These are phyloP conservation scores for Diadophis punctatus DNA, from an alignment of 2,113 vertebrate genomes.

Conservation along the genomic window DNA sequence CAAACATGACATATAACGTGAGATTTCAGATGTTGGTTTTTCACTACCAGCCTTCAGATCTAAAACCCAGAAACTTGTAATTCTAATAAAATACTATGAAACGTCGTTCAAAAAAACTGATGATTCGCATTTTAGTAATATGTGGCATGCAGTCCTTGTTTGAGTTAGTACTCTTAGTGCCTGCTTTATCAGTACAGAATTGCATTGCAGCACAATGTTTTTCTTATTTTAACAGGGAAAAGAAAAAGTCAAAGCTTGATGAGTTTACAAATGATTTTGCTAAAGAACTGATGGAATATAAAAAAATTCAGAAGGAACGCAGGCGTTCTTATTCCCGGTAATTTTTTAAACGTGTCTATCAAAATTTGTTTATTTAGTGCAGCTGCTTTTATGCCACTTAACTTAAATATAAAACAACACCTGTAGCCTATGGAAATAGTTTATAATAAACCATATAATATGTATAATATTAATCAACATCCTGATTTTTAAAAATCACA, in stretches of 20 bases:
- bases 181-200: background rate
- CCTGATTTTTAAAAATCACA: background rate
- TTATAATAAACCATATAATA: background rate
- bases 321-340: slow-evolving; percentile 95
- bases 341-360: slow-evolving; percentile 72
- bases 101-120: slow-evolving; percentile 55
- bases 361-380: background rate
- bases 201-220: slow-evolving; percentile 50
- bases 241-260: slow-evolving; percentile 95
- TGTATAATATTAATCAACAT: background rate
- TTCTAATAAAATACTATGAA: slow-evolving; percentile 56
- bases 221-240: slow-evolving; percentile 83
- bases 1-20: slow-evolving; percentile 45
- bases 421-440: background rate
- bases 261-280: slow-evolving; percentile 99
- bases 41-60: slow-evolving; percentile 41
- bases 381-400: background rate
- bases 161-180: slow-evolving; percentile 32
- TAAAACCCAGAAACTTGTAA: slow-evolving; percentile 57
- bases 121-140: slow-evolving; percentile 66
- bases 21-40: slow-evolving; percentile 51
- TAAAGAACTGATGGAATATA: slow-evolving; percentile 98
- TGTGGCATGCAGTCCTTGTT: slow-evolving; percentile 68
- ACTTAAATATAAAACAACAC: slow-evolving; percentile 41
- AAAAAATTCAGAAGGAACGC: slow-evolving; percentile 95